Evolutionary conservation across 2,888 invertebrate species (phyloP), one percentile per base, ranked within the genome.

Genomic region (Noctuana brunneofusca): DNA sequence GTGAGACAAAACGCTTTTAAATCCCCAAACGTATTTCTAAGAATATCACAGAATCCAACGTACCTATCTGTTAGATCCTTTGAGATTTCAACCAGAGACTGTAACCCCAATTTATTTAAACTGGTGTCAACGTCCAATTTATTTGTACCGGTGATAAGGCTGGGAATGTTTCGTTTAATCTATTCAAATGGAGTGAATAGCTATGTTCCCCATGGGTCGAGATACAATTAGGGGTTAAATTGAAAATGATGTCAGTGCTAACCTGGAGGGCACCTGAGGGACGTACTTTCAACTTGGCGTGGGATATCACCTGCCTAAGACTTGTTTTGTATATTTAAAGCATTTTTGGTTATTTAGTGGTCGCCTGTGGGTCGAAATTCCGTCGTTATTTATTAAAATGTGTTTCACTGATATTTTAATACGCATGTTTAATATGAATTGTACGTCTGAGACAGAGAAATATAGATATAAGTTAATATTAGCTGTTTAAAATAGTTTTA

Each of bases 211-310:
- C 77, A 35, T 49, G 80, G 74, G 80, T 71, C 60, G 35, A 64
- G 66, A 74, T 66, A 78, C 76, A 83, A 84, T 85, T 81, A 81
- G 75, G 77, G 73, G 75, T 74, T 76, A 81, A 85, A 85, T 85
- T 84, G 83, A 83, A 85, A 81, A 82, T 80, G 79, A 81, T 79
- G 77, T 77, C 72, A 72, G 73, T 68, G 70, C 71, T 70, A 70
- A 68, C 71, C 70, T 70, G 63, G 66, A 57, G 59, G 41, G 53
- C 64, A 56, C 69, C 53, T 43, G 46, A 30, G 70, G 66, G 68
- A 63, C 52, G 16, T 35, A 65, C 56, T 67, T 66, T 68, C 59
- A 35, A 22, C 54, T 55, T 48, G 53, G 53, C 54, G 14, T 30
- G 32, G 46, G 32, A 12, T 57, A 48, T 22, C 53, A 60, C 53